These are phyloP conservation scores for Xestia sexstrigata DNA, from an alignment of 2,888 invertebrate species.

Conservation along the genomic window DNA sequence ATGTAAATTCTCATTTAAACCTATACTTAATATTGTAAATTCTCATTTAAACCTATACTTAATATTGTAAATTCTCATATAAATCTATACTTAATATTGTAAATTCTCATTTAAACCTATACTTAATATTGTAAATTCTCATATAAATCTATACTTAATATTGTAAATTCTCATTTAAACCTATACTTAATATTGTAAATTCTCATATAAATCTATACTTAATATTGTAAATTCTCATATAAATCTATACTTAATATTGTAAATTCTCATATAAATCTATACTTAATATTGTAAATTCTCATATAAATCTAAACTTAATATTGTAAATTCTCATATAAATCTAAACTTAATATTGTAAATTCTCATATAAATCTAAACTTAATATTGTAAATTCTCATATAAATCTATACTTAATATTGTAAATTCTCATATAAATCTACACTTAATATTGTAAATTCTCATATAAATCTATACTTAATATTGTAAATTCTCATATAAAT, in stretches of 20 bases:
- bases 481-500: slow-evolving; percentile 4
- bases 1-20: slow-evolving; percentile 7
- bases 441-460: slow-evolving; percentile 8
- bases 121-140: too few species aligned
- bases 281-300: slow-evolving; percentile 8
- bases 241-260: background rate
- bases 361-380: slow-evolving; percentile 7
- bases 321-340: slow-evolving; percentile 5
- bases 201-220: background rate
- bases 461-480: slow-evolving; percentile 15
- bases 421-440: slow-evolving; percentile 7
- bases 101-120: background rate
- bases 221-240: too few species aligned
- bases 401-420: slow-evolving; percentile 8
- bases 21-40: too few species aligned
- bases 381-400: slow-evolving; percentile 12
- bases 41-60: background rate
- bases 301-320: slow-evolving; percentile 16
- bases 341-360: slow-evolving; percentile 11
- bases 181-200: too few species aligned
- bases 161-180: background rate
- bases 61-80: too few species aligned
- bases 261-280: too few species aligned
- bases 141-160: background rate
- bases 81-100: background rate